Percentiles rank a stretch among this genome's conserved stretches.
phyloP scores from a whole-genome alignment of 2,113 vertebrate genomes.

The Misgurnus mizolepis region DNA sequence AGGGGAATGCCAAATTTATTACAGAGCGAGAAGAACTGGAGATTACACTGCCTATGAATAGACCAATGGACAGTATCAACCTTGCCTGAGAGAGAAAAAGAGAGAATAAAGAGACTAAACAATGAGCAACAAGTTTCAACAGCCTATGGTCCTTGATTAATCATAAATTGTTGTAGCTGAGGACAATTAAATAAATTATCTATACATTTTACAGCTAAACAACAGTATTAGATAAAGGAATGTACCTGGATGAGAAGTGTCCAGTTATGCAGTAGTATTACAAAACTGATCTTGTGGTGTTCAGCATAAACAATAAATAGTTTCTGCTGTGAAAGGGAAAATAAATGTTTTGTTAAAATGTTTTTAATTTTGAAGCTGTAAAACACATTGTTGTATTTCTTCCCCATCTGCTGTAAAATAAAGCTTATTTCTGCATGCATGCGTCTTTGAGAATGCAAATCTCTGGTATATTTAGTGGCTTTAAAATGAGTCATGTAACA shows the following conservation, averaged over 20 bases:
- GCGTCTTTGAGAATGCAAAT: background rate
- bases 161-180: background rate
- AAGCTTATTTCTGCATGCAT: background rate
- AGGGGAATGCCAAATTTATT: constrained; percentile 81
- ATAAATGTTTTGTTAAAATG: background rate
- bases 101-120: background rate
- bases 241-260: too few species aligned
- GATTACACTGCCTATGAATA: constrained; percentile 81
- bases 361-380: background rate
- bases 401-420: too few species aligned
- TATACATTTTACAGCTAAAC: too few species aligned
- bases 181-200: background rate
- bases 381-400: too few species aligned
- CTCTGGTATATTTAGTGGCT: background rate
- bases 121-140: background rate
- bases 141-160: background rate
- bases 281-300: too few species aligned
- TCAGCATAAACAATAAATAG: too few species aligned
- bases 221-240: too few species aligned
- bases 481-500: background rate
- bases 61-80: constrained; percentile 78
- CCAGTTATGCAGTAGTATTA: too few species aligned
- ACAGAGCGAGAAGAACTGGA: constrained; percentile 80
- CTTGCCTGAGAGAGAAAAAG: constrained; percentile 64
- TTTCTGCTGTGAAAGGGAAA: background rate